These are phyloP conservation scores for Hypercompe scribonia DNA, from an alignment of 2,888 invertebrate genomes.

Conservation along the genomic window DNA sequence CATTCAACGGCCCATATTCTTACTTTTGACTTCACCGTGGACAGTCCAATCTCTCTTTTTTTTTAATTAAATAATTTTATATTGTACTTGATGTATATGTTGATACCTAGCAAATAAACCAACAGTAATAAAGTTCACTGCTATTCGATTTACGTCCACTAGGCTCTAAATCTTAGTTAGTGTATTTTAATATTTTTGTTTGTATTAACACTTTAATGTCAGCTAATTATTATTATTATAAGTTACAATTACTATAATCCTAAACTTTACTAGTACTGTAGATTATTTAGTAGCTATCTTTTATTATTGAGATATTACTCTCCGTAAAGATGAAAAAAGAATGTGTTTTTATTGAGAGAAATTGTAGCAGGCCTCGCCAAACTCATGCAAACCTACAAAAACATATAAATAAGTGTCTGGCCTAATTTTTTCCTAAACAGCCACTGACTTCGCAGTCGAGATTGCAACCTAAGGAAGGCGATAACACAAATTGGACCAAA, in stretches of 20 bases:
- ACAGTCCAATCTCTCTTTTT: too few relatives aligned
- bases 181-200: too few relatives aligned
- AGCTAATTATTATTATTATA: too few relatives aligned
- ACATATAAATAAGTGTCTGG: not conserved
- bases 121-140: too few relatives aligned
- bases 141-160: too few relatives aligned
- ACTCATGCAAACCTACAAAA: not conserved
- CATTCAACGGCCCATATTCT: too few relatives aligned
- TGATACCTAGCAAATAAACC: too few relatives aligned
- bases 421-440: slow-evolving; percentile 5
- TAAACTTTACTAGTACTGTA: not conserved
- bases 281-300: not conserved
- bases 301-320: not conserved
- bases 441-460: slow-evolving; percentile 1
- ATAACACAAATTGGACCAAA: slow-evolving; percentile 19
- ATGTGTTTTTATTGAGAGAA: not conserved
- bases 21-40: too few relatives aligned
- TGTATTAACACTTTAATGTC: too few relatives aligned
- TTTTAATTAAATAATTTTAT: too few relatives aligned
- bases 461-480: slow-evolving; percentile 15
- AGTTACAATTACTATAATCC: not conserved
- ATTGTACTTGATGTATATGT: too few relatives aligned
- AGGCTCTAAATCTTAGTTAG: too few relatives aligned
- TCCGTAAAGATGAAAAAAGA: not conserved
- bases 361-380: not conserved